These are phyloP conservation scores for Ciconia maguari DNA, from an alignment of 2,113 vertebrate species.

Conservation along the genomic window DNA sequence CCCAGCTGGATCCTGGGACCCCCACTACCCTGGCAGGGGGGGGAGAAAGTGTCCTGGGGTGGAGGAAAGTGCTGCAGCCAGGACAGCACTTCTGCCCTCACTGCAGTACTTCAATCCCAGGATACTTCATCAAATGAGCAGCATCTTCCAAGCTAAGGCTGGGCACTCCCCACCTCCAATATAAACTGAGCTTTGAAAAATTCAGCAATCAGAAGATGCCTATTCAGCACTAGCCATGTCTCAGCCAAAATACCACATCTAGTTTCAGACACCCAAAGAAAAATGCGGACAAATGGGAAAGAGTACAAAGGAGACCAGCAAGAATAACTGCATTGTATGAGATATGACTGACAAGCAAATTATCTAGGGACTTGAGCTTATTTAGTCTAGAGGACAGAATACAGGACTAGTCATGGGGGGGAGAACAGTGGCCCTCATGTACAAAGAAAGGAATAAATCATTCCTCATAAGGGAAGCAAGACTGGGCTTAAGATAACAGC, in stretches of 20 bases:
- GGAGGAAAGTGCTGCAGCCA: neutral
- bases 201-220: neutral
- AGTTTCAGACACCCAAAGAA: neutral
- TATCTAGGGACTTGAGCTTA: constrained; percentile 9
- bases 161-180: neutral
- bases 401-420: neutral
- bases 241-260: neutral
- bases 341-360: constrained; percentile 17
- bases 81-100: neutral
- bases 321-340: neutral
- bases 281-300: neutral
- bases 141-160: neutral
- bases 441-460: neutral
- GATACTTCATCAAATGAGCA: neutral
- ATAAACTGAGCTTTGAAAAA: neutral
- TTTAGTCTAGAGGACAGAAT: constrained; percentile 8
- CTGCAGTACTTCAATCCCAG: neutral
- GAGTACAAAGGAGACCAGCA: neutral
- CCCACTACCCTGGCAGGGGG: neutral
- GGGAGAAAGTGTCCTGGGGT: neutral
- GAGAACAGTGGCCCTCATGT: neutral
- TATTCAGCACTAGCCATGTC: neutral
- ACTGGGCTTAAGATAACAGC: neutral
- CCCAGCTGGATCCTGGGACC: neutral
- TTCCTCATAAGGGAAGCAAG: neutral